phyloP scores from a whole-genome alignment of 2,113 vertebrate genomes.

The Donacobius atricapilla region DNA sequence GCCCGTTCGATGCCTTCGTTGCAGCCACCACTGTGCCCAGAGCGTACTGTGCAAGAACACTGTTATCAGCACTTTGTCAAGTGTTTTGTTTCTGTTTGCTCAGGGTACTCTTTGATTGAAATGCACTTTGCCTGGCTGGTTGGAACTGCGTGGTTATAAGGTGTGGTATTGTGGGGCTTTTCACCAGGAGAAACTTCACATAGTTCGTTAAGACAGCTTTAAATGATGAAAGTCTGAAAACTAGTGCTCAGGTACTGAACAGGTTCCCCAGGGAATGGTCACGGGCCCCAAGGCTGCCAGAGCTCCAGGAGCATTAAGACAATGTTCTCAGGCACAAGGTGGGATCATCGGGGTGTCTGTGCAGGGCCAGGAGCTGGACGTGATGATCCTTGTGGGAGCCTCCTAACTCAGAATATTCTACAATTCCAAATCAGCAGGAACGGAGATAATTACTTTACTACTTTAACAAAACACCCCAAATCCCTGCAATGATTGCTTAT shows the following conservation, averaged over 20 bases:
- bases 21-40: conserved; percentile 84
- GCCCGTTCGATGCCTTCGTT: conserved; percentile 84
- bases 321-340: neutral
- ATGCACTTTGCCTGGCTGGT: fast-evolving
- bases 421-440: neutral
- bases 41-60: conserved; percentile 77
- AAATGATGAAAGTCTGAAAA: fast-evolving
- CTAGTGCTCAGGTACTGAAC: neutral
- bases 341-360: no score
- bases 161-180: fast-evolving
- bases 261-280: no score
- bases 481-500: neutral
- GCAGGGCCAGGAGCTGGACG: neutral
- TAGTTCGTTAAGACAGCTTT: neutral
- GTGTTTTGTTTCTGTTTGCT: neutral
- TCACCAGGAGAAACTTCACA: neutral
- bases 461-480: neutral
- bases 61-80: fast-evolving
- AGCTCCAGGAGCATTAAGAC: neutral
- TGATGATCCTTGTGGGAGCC: neutral
- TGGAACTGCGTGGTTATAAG: fast-evolving
- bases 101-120: neutral
- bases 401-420: neutral
- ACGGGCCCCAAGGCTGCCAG: neutral
- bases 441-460: fast-evolving